Evolutionary conservation across 2,888 invertebrate genomes (phyloP), one percentile per base, ranked within the genome.

Genomic region (Dolichopus griseipennis): DNA sequence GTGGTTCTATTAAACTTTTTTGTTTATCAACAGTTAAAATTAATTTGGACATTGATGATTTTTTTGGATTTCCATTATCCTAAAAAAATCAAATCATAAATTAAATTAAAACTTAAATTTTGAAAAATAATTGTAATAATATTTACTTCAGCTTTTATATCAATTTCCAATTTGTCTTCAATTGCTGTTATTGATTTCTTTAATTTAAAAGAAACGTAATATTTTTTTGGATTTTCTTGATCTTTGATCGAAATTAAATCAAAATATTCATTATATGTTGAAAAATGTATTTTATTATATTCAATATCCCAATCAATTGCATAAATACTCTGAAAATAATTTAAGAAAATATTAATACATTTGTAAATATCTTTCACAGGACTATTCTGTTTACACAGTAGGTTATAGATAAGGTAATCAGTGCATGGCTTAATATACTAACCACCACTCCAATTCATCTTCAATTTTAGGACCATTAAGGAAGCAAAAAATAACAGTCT

Each of bases 271-370:
- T 73, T 72, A 22, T 67, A 65, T 5, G 75, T 72, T 20, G 72
- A 70, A 70, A 77, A 76, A 15, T 21, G 67, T 34, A 77, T 71
- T 68, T 70, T 65, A 70, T 75, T 73, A 61, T 72, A 72, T 21
- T 69, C 68, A 33, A 77, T 67, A 69, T 77, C 76, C 61, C 72
- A 68, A 68, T 76, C 76, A 21, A 33, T 71, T 18, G 75, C 76
- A 8, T 72, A 68, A 66, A 76, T 75, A 67, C 70, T 63, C 72
- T 72, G 66, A 27, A 67, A 22, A 34, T 33, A 64, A 41, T 33
- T 27, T 33, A 52, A n/a, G 6, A 2, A 10, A 37, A 64, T 8
- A 43, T 4, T 20, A 20, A 34, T 7, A n/a, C 34, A 34, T 33
- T 22, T 7, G 15, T 66, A 22, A 18, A 1, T 41, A 15, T n/a